Conservation (phyloP, 2,888 invertebrate species). For the Anarsia innoxiella region DNA sequence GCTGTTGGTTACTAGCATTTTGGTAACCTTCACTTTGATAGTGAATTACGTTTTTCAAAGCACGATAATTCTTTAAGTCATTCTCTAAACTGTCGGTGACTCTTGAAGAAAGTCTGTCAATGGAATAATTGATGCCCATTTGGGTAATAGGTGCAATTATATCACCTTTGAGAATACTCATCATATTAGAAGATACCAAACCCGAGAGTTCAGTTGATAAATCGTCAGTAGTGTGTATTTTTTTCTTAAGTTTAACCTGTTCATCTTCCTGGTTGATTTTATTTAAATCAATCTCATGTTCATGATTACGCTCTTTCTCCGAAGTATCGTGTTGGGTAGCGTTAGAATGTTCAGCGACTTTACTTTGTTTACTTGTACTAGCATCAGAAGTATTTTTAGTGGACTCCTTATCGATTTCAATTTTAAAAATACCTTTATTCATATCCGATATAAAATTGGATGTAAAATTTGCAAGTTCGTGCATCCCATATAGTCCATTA, state of each 20-base stretch:
- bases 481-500: not conserved
- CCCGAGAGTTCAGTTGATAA: constrained; percentile 10
- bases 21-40: constrained; percentile 1
- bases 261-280: not conserved
- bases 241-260: not conserved
- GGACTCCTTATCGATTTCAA: too few species aligned
- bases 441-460: constrained; percentile 3
- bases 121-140: constrained; percentile 13
- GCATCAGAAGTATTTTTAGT: too few species aligned
- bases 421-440: too few species aligned
- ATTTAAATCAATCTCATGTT: constrained; percentile 2
- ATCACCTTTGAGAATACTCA: constrained; percentile 13
- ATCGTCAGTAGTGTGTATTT: not conserved
- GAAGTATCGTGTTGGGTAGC: too few species aligned
- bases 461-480: constrained; percentile 5
- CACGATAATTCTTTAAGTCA: not conserved
- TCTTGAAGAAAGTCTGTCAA: not conserved
- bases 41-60: constrained; percentile 10
- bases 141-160: constrained; percentile 13
- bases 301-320: not conserved
- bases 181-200: constrained; percentile 13
- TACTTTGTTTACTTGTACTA: not conserved
- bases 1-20: not conserved
- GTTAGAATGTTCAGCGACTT: not conserved
- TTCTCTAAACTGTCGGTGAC: not conserved